phyloP scores from a whole-genome alignment of 2,113 vertebrate genomes.

The Myrmecobius fasciatus region DNA sequence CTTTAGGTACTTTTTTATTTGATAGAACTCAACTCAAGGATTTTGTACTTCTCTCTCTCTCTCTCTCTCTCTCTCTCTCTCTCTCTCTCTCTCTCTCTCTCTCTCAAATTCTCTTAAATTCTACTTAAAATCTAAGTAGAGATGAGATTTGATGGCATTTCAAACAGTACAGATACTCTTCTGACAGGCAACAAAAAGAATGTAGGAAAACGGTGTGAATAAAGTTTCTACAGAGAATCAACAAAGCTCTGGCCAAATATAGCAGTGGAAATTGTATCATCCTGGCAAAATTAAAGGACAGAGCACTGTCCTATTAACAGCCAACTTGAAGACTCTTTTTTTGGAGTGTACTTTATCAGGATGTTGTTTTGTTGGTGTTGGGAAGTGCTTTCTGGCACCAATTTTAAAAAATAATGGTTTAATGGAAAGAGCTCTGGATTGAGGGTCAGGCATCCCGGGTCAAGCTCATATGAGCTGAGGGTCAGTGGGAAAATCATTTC shows the following conservation, averaged over 20 bases:
- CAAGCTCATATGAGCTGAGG: not conserved
- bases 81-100: too few species aligned
- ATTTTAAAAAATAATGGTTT: not conserved
- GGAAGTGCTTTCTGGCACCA: not conserved
- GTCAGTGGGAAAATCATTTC: not conserved
- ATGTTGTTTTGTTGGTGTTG: not conserved
- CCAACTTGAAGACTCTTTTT: not conserved
- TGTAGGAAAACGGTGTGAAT: not conserved
- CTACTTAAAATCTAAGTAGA: not conserved
- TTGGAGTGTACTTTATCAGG: not conserved
- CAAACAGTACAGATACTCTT: not conserved
- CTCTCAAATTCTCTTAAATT: not conserved
- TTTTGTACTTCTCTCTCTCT: not conserved
- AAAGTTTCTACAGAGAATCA: not conserved
- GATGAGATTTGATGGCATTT: not conserved
- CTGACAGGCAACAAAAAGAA: not conserved
- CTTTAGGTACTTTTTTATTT: not conserved
- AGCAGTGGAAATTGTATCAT: not conserved
- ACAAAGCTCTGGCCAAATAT: too few species aligned
- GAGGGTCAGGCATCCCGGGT: not conserved
- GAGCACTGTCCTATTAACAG: not conserved
- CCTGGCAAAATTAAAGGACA: not conserved
- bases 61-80: too few species aligned
- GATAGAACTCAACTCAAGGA: not conserved
- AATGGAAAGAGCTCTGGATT: not conserved